A percentile compares a stretch with the other conserved stretches of the same genome.
phyloP scores from a whole-genome alignment of 2,113 vertebrate genomes.

The Australoheros scitulus region DNA sequence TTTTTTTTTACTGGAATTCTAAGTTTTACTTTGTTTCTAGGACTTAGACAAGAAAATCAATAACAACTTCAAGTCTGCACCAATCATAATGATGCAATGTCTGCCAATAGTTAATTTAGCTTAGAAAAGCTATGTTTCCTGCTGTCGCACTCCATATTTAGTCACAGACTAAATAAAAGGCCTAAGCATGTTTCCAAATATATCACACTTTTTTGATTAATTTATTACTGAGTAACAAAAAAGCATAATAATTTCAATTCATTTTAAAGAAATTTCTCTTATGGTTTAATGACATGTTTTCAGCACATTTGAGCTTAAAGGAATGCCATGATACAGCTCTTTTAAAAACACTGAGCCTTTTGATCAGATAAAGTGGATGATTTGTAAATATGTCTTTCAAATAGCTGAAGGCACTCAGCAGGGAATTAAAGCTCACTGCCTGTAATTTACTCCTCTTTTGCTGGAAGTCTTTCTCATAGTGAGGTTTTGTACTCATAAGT shows the following conservation, averaged over 20 bases:
- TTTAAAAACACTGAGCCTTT: background rate
- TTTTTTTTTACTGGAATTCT: background rate
- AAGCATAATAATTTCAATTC: background rate
- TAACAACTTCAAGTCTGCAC: background rate
- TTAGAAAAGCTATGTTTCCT: background rate
- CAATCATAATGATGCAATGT: background rate
- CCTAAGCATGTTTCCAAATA: background rate
- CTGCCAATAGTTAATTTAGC: background rate
- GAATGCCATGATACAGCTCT: background rate
- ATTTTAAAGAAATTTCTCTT: background rate
- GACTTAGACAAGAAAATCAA: background rate
- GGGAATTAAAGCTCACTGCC: background rate
- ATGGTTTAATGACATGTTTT: background rate
- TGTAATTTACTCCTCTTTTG: background rate
- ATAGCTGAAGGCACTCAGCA: background rate
- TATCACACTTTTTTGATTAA: background rate
- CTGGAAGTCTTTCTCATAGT: background rate
- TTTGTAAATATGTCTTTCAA: background rate
- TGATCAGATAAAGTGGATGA: background rate
- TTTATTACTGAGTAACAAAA: background rate
- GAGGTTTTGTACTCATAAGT: background rate
- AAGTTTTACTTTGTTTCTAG: background rate
- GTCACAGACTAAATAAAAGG: background rate
- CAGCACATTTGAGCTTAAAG: background rate
- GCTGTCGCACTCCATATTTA: background rate